Evolutionary conservation across 2,888 invertebrate genomes (phyloP).

Genomic region (Drosophila rubida): DNA sequence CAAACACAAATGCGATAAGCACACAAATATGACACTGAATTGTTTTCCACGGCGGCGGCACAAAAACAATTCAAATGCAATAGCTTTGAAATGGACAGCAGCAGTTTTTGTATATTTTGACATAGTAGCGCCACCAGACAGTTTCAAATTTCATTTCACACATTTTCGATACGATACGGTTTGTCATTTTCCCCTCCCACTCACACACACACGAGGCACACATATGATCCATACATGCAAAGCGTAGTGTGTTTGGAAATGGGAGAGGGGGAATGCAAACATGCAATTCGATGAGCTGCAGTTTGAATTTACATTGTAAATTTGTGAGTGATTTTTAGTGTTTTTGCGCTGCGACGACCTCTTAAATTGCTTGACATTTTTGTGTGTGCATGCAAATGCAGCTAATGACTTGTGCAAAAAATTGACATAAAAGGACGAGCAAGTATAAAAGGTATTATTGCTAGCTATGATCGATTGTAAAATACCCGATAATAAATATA

Average conservation of each 20-base stretch:
- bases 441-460: not conserved
- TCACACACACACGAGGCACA: not conserved
- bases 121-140: slow-evolving; percentile 28
- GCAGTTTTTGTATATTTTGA: no score
- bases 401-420: slow-evolving; percentile 52
- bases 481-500: not conserved
- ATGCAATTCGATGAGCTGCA: slow-evolving; percentile 53
- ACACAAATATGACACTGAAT: slow-evolving; percentile 75
- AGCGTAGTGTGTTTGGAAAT: not conserved
- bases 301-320: slow-evolving; percentile 63
- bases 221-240: not conserved
- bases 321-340: slow-evolving; percentile 67
- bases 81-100: slow-evolving; percentile 29
- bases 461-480: not conserved
- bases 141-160: slow-evolving; percentile 72
- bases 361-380: slow-evolving; percentile 49
- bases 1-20: slow-evolving; percentile 45
- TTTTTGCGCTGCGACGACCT: slow-evolving; percentile 30
- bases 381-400: slow-evolving; percentile 31
- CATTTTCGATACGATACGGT: slow-evolving; percentile 52
- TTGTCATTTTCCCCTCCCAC: not conserved
- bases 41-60: slow-evolving; percentile 59
- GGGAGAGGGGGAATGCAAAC: slow-evolving; percentile 33
- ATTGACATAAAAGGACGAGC: slow-evolving; percentile 5
- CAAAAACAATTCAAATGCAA: slow-evolving; percentile 51